A percentile compares a stretch with the other conserved stretches of the same genome.
Conservation (phyloP, 2,888 invertebrate species). For the Margaritifera margaritifera region DNA sequence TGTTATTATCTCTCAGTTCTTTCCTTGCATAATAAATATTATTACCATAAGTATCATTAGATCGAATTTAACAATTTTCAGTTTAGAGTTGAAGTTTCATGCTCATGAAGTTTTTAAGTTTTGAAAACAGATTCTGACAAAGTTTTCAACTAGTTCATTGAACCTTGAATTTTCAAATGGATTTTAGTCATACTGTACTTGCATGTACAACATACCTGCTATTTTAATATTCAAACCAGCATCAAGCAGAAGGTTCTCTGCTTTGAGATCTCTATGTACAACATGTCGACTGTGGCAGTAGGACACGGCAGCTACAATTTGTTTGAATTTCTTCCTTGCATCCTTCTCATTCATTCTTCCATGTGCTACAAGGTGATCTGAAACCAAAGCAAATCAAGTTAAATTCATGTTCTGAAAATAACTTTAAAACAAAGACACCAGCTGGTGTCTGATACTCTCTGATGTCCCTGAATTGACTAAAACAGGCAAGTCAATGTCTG, state of each 20-base stretch:
- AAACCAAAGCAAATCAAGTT: slow-evolving; percentile 15
- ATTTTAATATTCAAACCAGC: slow-evolving; percentile 96
- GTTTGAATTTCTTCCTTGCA: slow-evolving; percentile 93
- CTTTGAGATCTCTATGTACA: slow-evolving; percentile 86
- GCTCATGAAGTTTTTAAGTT: no score
- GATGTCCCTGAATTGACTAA: no score
- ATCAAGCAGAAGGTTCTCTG: slow-evolving; percentile 96
- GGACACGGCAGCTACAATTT: slow-evolving; percentile 96
- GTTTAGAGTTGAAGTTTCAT: no score
- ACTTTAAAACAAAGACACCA: not conserved
- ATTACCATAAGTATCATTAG: no score
- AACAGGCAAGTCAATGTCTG: no score
- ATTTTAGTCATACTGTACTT: not conserved
- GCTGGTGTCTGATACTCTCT: not conserved
- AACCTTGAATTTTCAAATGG: not conserved
- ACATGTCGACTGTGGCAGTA: slow-evolving; percentile 95
- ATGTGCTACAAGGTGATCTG: slow-evolving; percentile 77
- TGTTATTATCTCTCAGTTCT: no score
- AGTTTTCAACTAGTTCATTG: not conserved
- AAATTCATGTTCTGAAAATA: not conserved
- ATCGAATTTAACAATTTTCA: no score
- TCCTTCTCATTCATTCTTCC: slow-evolving; percentile 95
- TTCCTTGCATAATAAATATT: no score
- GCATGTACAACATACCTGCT: slow-evolving; percentile 70
- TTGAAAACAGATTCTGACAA: no score